Evolutionary conservation across 2,113 vertebrate genomes (phyloP), one percentile per base, ranked within the genome.

Genomic region (Nibea albiflora): DNA sequence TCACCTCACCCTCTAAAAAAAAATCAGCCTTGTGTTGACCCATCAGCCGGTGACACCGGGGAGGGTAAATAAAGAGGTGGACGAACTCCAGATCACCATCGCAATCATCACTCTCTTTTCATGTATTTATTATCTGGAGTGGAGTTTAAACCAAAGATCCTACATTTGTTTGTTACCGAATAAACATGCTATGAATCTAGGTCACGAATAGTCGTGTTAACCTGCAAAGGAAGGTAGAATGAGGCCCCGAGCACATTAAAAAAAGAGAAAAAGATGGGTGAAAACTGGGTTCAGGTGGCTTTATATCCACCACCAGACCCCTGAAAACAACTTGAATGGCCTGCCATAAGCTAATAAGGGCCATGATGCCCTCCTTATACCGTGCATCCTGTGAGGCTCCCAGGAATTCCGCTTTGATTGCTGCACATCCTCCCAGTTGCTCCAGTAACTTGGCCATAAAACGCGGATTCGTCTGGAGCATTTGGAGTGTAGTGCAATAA

Each of bases 371-470:
- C 85, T 89, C 88, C 94, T 94, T 96, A 90, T 90, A 94, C 85
- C 84, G 94, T 94, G 95, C 96, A 95, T 95, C 96, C 87, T 94
- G 94, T 95, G 88, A 94, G 94, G 91, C 92, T 95, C 92, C 94
- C 95, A 96, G 97, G 96, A 97, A 98, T 97, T 95, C 96, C 93
- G 95, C 94, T 95, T 96, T 96, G 96, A 96, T 98, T 97, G 96
- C 96, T 94, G 94, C 94, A 94, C 96, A 97, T 97, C 96, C 96
- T 97, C 96, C 94, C 90, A 95, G 94, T 94, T 95, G 95, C 96
- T 97, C 95, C 94, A 97, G 96, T 96, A 98, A 97, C 96, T 95
- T 85, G 94, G 95, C 95, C 96, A 96, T 98, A 98, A 98, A 97
- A 97, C 90, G 92, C 93, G 95, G 93, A 96, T 95, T 88, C 94